Evolutionary conservation across 2,888 invertebrate genomes (phyloP).

Genomic region (Ceramica pisi): DNA sequence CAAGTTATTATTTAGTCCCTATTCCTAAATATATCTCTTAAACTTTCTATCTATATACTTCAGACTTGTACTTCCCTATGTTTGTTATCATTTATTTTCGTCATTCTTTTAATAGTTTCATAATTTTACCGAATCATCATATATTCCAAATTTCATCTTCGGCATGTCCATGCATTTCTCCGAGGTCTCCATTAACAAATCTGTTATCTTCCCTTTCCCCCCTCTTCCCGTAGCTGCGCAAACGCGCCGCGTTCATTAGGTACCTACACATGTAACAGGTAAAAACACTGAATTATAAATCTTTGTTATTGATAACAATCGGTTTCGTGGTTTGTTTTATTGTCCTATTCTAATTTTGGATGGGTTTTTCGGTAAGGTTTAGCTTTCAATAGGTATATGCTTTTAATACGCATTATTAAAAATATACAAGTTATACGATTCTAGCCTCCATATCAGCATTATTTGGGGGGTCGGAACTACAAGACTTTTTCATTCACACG

Average conservation of each 20-base stretch:
- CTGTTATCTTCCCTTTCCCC: slow-evolving; percentile 68
- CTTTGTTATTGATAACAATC: slow-evolving; percentile 56
- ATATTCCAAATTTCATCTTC: background rate
- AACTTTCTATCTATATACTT: background rate
- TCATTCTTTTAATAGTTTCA: background rate
- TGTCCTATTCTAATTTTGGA: slow-evolving; percentile 3
- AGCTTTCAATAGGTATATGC: background rate
- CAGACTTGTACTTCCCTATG: too few relatives aligned
- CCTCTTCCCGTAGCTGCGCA: slow-evolving; percentile 57
- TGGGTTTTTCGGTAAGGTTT: background rate
- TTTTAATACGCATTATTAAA: too few relatives aligned
- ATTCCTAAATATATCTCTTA: too few relatives aligned
- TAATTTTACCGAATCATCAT: too few relatives aligned
- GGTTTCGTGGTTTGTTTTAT: slow-evolving; percentile 9
- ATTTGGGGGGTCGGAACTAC: background rate
- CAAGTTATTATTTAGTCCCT: background rate
- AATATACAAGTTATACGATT: too few relatives aligned
- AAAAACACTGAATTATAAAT: slow-evolving; percentile 53
- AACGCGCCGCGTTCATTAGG: slow-evolving; percentile 71
- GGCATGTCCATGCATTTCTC: slow-evolving; percentile 64
- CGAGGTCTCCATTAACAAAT: slow-evolving; percentile 68
- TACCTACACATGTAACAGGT: slow-evolving; percentile 46
- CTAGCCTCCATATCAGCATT: too few relatives aligned
- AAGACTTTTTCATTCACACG: background rate
- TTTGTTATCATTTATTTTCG: background rate